Conservation (phyloP, 2,888 invertebrate species). For the Slavum lentiscoides region DNA sequence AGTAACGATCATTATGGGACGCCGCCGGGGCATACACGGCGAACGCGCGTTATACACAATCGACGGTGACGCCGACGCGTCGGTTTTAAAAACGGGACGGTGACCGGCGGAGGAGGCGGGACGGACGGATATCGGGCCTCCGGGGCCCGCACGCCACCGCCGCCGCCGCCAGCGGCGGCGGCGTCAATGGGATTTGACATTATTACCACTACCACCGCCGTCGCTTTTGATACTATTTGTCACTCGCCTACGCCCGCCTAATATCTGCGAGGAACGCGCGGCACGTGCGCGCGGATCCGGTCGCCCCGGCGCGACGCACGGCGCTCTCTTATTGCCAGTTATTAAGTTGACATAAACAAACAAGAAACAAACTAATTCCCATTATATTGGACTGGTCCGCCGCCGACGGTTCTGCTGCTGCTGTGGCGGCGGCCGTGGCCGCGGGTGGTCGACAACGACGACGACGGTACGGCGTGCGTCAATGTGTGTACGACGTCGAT, state of each 20-base stretch:
- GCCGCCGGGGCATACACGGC: too few species aligned
- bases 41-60: too few species aligned
- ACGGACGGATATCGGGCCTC: background rate
- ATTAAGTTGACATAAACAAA: slow-evolving; percentile 54
- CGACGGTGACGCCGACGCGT: too few species aligned
- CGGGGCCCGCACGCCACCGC: slow-evolving; percentile 22
- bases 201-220: slow-evolving; percentile 39
- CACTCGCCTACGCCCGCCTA: slow-evolving; percentile 18
- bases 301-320: slow-evolving; percentile 10
- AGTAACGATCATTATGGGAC: too few species aligned
- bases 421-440: too few species aligned
- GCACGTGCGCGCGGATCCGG: slow-evolving; percentile 45
- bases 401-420: too few species aligned
- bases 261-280: background rate
- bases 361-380: slow-evolving; percentile 53
- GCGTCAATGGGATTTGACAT: slow-evolving; percentile 43
- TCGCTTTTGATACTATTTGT: slow-evolving; percentile 27
- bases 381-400: slow-evolving; percentile 43
- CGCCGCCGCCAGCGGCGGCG: background rate
- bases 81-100: background rate
- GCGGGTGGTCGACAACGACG: too few species aligned
- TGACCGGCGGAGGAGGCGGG: too few species aligned
- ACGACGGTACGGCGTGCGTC: too few species aligned
- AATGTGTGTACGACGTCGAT: too few species aligned
- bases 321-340: slow-evolving; percentile 43